Conservation (phyloP, 2,113 vertebrate genomes). For the Etheostoma spectabile region DNA sequence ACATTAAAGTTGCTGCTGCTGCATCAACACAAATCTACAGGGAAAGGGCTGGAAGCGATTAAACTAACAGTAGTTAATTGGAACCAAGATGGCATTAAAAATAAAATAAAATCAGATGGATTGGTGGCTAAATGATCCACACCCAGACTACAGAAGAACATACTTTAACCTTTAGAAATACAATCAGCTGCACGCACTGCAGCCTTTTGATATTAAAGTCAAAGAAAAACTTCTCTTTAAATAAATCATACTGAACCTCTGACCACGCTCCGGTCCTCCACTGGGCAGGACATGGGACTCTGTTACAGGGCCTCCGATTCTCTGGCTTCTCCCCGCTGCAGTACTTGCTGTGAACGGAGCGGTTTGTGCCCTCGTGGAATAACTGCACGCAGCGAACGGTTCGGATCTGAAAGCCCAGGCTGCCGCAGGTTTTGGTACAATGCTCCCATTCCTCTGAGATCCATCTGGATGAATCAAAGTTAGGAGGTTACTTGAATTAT, state of each 20-base stretch:
- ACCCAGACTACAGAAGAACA: background rate
- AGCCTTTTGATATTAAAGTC: background rate
- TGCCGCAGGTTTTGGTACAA: slow-evolving; percentile 94
- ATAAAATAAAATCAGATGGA: background rate
- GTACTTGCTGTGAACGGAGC: slow-evolving; percentile 92
- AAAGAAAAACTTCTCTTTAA: background rate
- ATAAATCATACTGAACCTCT: slow-evolving; percentile 78
- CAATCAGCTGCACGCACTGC: background rate
- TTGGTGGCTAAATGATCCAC: background rate
- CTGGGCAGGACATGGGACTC: slow-evolving; percentile 86
- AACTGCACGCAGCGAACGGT: slow-evolving; percentile 91
- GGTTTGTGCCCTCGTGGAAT: slow-evolving; percentile 88
- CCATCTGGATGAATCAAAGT: slow-evolving; percentile 85
- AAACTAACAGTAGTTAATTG: background rate
- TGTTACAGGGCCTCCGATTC: slow-evolving; percentile 89
- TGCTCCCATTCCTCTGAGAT: slow-evolving; percentile 94
- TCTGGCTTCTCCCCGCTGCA: slow-evolving; percentile 91
- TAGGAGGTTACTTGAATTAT: background rate
- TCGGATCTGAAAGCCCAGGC: slow-evolving; percentile 93
- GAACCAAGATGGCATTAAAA: background rate
- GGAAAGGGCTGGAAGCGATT: background rate
- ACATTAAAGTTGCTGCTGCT: background rate
- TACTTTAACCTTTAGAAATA: background rate
- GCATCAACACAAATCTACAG: background rate
- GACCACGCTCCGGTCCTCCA: slow-evolving; percentile 96